These are phyloP conservation scores for Epicampocera succincta DNA, from an alignment of 2,888 invertebrate genomes.

Conservation along the genomic window DNA sequence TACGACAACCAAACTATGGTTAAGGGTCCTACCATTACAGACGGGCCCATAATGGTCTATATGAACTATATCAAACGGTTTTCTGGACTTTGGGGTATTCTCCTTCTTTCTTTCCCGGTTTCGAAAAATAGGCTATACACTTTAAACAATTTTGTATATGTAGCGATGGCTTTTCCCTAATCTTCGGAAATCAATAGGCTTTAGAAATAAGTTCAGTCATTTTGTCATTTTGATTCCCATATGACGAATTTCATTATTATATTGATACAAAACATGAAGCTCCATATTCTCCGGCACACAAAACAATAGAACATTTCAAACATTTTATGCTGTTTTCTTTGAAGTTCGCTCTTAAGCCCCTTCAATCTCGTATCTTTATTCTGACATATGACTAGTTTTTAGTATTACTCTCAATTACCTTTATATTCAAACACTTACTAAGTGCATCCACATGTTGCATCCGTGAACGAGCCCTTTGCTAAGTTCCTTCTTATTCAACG, in stretches of 20 bases:
- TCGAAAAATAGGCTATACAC: no score
- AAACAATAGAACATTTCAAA: slow-evolving; percentile 30
- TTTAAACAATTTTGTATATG: no score
- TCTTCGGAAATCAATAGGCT: no score
- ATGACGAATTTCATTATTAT: slow-evolving; percentile 56
- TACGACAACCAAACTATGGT: no score
- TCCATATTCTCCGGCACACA: slow-evolving; percentile 54
- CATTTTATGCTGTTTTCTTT: slow-evolving; percentile 17
- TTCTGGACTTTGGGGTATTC: no score
- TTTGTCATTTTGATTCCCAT: slow-evolving; percentile 23
- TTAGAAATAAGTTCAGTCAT: no score
- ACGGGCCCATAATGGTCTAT: no score
- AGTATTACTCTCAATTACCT: slow-evolving; percentile 16
- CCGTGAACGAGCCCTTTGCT: no score
- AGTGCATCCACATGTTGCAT: slow-evolving; percentile 68
- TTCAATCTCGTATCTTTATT: slow-evolving; percentile 40
- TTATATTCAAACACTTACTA: slow-evolving; percentile 35
- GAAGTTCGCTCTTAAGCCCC: slow-evolving; percentile 16
- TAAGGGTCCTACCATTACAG: no score
- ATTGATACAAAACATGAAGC: slow-evolving; percentile 43
- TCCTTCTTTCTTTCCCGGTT: no score
- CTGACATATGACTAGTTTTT: slow-evolving; percentile 35
- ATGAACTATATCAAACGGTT: no score
- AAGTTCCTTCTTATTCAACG: slow-evolving; percentile 72
- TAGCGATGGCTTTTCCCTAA: no score